phyloP scores from a whole-genome alignment of 2,797 vertebrate species.

The Crypturellus tataupa region DNA sequence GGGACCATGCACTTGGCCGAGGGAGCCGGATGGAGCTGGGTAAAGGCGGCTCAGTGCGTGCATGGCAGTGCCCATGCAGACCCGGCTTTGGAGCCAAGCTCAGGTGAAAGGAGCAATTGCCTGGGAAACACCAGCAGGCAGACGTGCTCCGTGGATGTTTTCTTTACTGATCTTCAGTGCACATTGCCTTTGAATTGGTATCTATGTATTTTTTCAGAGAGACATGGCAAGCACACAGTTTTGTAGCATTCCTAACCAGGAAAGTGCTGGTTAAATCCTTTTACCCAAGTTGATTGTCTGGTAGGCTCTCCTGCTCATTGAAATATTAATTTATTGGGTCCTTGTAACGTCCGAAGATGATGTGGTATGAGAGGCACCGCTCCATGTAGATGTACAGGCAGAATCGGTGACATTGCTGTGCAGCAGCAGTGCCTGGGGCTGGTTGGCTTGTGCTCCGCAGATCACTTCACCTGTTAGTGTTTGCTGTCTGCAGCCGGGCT shows the following conservation, averaged over 20 bases:
- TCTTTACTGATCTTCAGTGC: not conserved
- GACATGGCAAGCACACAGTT: rapidly evolving
- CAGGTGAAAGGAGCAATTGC: rapidly evolving
- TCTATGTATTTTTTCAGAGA: rapidly evolving
- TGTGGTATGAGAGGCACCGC: not conserved
- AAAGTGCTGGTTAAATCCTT: not conserved
- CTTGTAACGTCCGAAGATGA: not conserved
- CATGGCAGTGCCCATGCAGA: rapidly evolving
- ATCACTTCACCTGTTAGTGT: too few species aligned
- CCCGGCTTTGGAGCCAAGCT: not conserved
- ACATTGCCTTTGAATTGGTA: rapidly evolving
- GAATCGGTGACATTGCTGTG: too few species aligned
- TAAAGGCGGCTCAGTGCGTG: not conserved
- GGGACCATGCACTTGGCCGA: rapidly evolving
- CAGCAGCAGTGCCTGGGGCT: too few species aligned
- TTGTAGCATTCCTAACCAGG: rapidly evolving
- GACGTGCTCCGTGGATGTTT: rapidly evolving
- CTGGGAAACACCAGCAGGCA: not conserved
- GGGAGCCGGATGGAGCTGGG: not conserved
- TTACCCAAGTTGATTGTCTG: not conserved
- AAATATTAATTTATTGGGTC: not conserved
- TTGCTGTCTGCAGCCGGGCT: too few species aligned
- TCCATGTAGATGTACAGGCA: not conserved
- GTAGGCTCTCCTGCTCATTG: not conserved
- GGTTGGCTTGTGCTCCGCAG: too few species aligned